Conservation (phyloP, 2,797 vertebrate genomes). For the Neostethus bicornis region DNA sequence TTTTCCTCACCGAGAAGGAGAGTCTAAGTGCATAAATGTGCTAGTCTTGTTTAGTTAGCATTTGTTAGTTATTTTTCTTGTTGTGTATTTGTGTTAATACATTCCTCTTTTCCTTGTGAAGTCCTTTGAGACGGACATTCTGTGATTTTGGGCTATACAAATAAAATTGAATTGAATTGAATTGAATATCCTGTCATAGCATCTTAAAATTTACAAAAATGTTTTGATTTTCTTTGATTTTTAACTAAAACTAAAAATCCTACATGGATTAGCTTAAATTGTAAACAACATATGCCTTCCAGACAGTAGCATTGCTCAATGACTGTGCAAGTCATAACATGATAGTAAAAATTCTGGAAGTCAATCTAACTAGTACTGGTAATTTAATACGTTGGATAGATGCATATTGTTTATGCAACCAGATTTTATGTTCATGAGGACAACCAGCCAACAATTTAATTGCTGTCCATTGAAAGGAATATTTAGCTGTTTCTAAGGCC, state of each 20-base stretch:
- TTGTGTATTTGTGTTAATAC: too few relatives aligned
- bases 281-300: background rate
- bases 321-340: constrained; percentile 15
- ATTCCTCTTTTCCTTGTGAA: too few relatives aligned
- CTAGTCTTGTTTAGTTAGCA: too few relatives aligned
- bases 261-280: background rate
- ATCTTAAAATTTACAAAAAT: too few relatives aligned
- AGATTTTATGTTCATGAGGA: constrained; percentile 27
- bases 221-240: background rate
- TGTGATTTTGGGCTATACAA: too few relatives aligned
- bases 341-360: constrained; percentile 12
- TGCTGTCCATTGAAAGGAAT: constrained; percentile 46
- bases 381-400: constrained; percentile 10
- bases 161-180: too few relatives aligned
- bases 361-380: constrained; percentile 12
- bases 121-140: too few relatives aligned
- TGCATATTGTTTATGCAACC: constrained; percentile 48
- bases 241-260: constrained; percentile 3
- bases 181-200: too few relatives aligned
- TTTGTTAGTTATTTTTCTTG: too few relatives aligned
- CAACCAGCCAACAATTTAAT: constrained; percentile 6
- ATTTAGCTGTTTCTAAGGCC: constrained; percentile 69
- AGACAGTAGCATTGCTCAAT: constrained; percentile 14
- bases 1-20: too few relatives aligned
- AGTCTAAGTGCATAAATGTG: too few relatives aligned